Base-by-base conservation (phyloP, 2,797 vertebrate species). In the Tenualosa ilisha region DNA sequence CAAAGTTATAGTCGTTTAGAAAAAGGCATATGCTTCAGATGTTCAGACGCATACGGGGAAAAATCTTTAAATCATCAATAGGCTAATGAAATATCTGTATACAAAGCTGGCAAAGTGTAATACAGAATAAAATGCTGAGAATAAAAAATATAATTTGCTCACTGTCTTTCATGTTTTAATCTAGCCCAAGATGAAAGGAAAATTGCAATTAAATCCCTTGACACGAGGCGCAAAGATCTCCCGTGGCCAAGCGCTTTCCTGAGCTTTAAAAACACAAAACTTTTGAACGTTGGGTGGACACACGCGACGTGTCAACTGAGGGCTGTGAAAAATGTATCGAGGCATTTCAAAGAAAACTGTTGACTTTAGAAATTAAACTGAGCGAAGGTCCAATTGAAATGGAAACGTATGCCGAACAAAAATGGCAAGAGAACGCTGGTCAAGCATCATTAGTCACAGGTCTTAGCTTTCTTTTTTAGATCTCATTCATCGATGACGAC, bases 401-500 rank as follows among this genome's bases (percentile, higher is more conserved):
- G 17, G 72, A 79, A 79, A 17, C 72, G 37, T 46, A 79, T 43
- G 37, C 72, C 72, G 37, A 79, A 79, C 72, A 79, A 79, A 79
- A 79, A 79, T 79, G 72, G 72, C 37, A 79, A 79, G 72, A 20
- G 72, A 79, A 91, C 92, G 92, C 88, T 89, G 95, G 95, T 96
- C 95, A 95, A 93, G 72, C 85, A 89, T 91, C 93, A 94, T 96
- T 96, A 94, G 95, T 96, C 94, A 96, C 95, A 96, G 95, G 93
- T 94, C 92, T 95, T 93, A 96, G 84, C 84, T 92, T 83, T 82
- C 95, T 95, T 90, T 84, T 43, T 40, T 40, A 43, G n/a, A 37
- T 37, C 85, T 91, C 89, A 88, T 79, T 79, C 72, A 83, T 46
- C 17, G 86, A 89, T 89, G 89, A 79, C 72, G 65, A 85, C 0